Percentiles rank a stretch among this genome's conserved stretches.
These are phyloP conservation scores for Malacoraja senta DNA, from an alignment of 2,797 vertebrate species.

Conservation along the genomic window DNA sequence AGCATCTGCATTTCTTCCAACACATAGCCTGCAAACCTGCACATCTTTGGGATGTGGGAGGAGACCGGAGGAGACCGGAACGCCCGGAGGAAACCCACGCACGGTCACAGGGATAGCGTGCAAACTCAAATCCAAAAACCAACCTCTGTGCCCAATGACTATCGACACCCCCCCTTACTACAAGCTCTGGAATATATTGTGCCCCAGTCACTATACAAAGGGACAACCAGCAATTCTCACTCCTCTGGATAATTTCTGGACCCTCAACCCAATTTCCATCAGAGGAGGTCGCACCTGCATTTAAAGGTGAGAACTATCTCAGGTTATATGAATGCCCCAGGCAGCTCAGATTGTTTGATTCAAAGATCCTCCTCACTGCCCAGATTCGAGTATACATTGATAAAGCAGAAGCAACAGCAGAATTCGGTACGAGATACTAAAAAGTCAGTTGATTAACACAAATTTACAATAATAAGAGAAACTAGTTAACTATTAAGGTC, in stretches of 20 bases:
- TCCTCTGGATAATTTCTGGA: background rate
- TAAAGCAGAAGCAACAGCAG: background rate
- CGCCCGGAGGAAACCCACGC: too few relatives aligned
- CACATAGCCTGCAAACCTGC: too few relatives aligned
- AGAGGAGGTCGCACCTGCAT: background rate
- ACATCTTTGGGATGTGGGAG: too few relatives aligned
- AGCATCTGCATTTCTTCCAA: too few relatives aligned
- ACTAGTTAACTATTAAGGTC: background rate
- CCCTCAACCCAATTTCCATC: too few relatives aligned
- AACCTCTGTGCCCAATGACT: too few relatives aligned
- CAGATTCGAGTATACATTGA: background rate
- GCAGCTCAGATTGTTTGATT: background rate
- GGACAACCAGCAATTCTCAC: background rate
- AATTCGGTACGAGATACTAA: background rate
- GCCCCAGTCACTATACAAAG: background rate
- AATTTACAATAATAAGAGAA: constrained; percentile 17
- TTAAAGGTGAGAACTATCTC: background rate
- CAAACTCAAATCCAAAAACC: too few relatives aligned
- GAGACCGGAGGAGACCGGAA: too few relatives aligned
- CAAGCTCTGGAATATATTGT: background rate
- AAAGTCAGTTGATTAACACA: background rate
- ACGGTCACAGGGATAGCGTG: too few relatives aligned
- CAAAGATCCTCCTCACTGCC: background rate
- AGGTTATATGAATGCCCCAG: background rate
- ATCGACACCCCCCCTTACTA: background rate